phyloP scores from a whole-genome alignment of 1,140 invertebrate species.

The Plectrocnemia conspersa region DNA sequence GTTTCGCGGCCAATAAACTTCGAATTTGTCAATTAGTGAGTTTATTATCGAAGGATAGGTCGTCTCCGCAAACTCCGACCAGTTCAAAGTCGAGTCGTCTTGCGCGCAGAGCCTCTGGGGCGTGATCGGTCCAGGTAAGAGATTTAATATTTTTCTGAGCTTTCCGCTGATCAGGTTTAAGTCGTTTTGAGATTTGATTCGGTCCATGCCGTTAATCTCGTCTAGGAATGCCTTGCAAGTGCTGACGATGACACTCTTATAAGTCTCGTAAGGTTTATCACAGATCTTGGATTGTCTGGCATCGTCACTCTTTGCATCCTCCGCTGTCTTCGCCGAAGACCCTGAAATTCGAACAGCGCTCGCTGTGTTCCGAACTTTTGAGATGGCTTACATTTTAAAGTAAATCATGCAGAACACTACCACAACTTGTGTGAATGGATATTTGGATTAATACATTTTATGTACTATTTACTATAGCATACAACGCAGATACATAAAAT shows the following conservation, averaged over 20 bases:
- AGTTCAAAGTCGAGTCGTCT: conserved; percentile 38
- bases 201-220: conserved; percentile 40
- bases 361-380: conserved; percentile 31
- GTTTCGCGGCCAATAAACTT: conserved; percentile 50
- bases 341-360: conserved; percentile 42
- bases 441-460: too few species aligned
- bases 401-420: too few species aligned
- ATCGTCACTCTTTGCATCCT: conserved; percentile 2
- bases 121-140: conserved; percentile 60
- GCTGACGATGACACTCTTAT: background rate
- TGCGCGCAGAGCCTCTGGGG: conserved; percentile 52
- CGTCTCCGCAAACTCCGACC: conserved; percentile 41
- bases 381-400: too few species aligned
- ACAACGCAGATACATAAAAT: too few species aligned
- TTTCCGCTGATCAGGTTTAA: conserved; percentile 40
- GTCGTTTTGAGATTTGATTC: conserved; percentile 46
- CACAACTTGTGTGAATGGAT: too few species aligned
- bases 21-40: conserved; percentile 47
- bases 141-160: conserved; percentile 35
- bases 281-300: conserved; percentile 6
- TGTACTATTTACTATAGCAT: too few species aligned
- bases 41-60: conserved; percentile 48
- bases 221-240: conserved; percentile 9
- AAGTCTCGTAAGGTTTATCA: background rate
- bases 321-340: conserved; percentile 1